Base-by-base conservation (phyloP, 2,888 invertebrate genomes). In the Nemotelus pantherinus region DNA sequence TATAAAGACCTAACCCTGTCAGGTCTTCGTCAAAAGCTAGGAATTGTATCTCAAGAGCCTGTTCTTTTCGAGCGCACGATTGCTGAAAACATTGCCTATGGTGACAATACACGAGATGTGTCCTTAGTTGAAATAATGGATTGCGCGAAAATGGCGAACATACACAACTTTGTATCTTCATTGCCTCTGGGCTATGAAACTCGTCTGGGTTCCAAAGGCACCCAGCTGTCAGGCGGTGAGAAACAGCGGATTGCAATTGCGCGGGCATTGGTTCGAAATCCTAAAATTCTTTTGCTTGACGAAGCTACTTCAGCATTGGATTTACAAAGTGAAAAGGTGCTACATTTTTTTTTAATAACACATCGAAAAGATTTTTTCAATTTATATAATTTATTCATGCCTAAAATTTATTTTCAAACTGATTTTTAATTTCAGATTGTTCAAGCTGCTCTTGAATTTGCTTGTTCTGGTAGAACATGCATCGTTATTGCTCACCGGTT, bases 231-330 rank as follows among this genome's bases (percentile, higher is more conserved):
- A 0, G 96, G 96, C 7, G 96, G 96, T 0, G 96, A 96, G 86
- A 96, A 96, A 84, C 96, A 96, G 84, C 88, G 95, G 77, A 93
- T 96, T 64, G 94, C 94, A 7, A 94, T 95, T 80, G 95, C 95
- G 0, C 88, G 95, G 65, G 94, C 95, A 0, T 88, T 95, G 48
- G 90, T 95, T 1, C 86, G 93, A 10, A 91, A 94, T 83, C 95
- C 95, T 0, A 89, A 90, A 79, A 91, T 95, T n/a, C 84, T 93
- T 53, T 85, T 93, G 6, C 86, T 93, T 0, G 94, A 95, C 82
- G 95, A 95, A 83, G 94, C 94, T 1, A 95, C 94, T 0, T 94
- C 94, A 0, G 94, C 94, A 0, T 88, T 94, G 55, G 94, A 94
- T 84, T 90, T 93, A 39, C 93, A 93, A 84, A 92, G 92, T 84